These are phyloP conservation scores for Eupelmus urozonus DNA, from an alignment of 2,888 invertebrate species.

Conservation along the genomic window DNA sequence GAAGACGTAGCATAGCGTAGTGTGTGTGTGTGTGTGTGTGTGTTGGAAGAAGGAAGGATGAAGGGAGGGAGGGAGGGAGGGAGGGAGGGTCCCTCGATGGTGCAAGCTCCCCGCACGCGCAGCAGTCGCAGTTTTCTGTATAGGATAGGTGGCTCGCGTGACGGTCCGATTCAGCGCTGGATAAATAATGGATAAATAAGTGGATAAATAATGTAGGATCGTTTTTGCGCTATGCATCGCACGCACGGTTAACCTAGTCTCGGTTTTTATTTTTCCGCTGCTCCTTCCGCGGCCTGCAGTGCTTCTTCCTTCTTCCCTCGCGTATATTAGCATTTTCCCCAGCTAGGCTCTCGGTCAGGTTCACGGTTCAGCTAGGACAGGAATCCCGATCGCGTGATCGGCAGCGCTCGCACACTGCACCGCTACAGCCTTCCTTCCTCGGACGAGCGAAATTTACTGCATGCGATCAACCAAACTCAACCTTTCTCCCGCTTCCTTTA, in stretches of 20 bases:
- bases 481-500: constrained; percentile 10
- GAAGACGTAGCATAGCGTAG: too few species aligned
- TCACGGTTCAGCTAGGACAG: constrained; percentile 60
- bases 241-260: background rate
- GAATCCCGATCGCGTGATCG: constrained; percentile 70
- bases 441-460: constrained; percentile 72
- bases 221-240: constrained; percentile 56
- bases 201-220: constrained; percentile 63
- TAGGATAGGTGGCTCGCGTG: constrained; percentile 56
- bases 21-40: too few species aligned
- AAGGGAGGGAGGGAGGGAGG: background rate
- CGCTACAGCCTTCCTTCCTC: constrained; percentile 62
- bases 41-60: background rate
- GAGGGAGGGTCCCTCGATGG: background rate
- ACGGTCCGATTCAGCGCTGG: constrained; percentile 56
- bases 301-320: background rate
- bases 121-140: background rate
- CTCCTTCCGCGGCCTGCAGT: constrained; percentile 3
- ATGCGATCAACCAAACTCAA: constrained; percentile 68
- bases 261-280: background rate
- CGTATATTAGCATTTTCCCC: constrained; percentile 33
- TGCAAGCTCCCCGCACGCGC: background rate
- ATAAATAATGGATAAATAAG: constrained; percentile 64
- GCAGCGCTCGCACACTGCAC: constrained; percentile 59
- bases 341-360: constrained; percentile 63